Evolutionary conservation across 2,888 invertebrate genomes (phyloP), one percentile per base, ranked within the genome.

Genomic region (Ormyrus pomaceus): DNA sequence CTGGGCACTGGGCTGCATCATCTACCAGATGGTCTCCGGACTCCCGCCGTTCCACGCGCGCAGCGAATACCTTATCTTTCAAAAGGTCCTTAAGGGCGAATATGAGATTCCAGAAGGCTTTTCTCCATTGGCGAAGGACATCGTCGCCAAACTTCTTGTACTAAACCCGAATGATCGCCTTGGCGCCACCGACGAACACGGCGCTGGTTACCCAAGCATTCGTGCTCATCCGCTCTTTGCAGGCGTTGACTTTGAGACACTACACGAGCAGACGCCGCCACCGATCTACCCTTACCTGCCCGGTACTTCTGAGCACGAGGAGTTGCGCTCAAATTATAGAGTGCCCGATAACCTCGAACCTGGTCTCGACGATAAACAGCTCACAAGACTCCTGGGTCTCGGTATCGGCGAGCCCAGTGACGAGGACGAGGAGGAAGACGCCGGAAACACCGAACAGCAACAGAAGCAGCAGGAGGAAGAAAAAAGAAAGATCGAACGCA

Each of bases 1-100:
- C 78, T 99, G 99, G 99, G 99, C 99, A 0, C 92, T 98, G 65
- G 99, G 99, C 50, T 99, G 98, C 91, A 97, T 99, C 84, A 92
- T 99, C 83, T 99, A 97, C 92, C 99, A 99, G 92, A 98, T 99
- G 96, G 94, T 98, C 83, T 95, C 97, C 11, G 99, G 99, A 3
- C 91, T 96, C 84, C 96, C 97, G 65, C 98, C 98, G 0, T 99
- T 99, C 92, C 94, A 96, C 82, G 97, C 96, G 78, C 94, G 95
- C 83, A 97, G 96, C 91, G 99, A 99, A 90, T 99, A 98, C 92
- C 94, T 97, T 84, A 97, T 99, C 84, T 98, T 99, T 91, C 97
- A 98, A 91, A 98, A 98, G 92, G 98, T 99, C 86, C 92, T 96
- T 74, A 96, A 95, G 90, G 92, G 97, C 88, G 96, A 97, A 75